Evolutionary conservation across 2,113 vertebrate species (phyloP).

Genomic region (Neofelis nebulosa): DNA sequence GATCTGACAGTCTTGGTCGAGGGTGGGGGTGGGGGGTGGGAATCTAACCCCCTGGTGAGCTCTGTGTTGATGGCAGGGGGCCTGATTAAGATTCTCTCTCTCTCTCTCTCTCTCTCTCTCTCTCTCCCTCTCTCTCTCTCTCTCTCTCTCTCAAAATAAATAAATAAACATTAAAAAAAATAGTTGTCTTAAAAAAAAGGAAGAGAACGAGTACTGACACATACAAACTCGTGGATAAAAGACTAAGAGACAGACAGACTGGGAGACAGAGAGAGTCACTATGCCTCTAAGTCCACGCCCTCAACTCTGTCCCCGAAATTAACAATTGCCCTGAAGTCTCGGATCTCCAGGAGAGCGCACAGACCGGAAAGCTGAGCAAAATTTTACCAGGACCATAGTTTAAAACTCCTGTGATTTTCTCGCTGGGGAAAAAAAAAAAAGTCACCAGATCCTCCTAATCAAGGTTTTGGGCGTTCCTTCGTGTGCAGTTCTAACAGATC

Average conservation of each 20-base stretch:
- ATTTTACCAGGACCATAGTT: background rate
- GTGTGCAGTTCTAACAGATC: background rate
- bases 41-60: too few relatives aligned
- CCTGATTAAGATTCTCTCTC: too few relatives aligned
- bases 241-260: background rate
- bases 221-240: background rate
- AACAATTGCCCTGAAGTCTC: background rate
- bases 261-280: background rate
- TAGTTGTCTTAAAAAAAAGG: too few relatives aligned
- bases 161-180: too few relatives aligned
- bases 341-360: background rate
- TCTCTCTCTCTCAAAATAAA: too few relatives aligned
- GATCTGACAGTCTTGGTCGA: too few relatives aligned
- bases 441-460: rapidly evolving
- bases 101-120: too few relatives aligned
- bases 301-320: background rate
- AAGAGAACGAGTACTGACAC: background rate
- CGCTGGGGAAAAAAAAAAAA: background rate
- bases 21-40: too few relatives aligned
- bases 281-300: background rate
- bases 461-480: background rate
- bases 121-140: too few relatives aligned
- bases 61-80: too few relatives aligned
- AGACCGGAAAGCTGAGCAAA: background rate
- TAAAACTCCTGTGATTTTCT: background rate